Base-by-base conservation (phyloP, 2,888 invertebrate species). In the Lasioglossum oenotherae region DNA sequence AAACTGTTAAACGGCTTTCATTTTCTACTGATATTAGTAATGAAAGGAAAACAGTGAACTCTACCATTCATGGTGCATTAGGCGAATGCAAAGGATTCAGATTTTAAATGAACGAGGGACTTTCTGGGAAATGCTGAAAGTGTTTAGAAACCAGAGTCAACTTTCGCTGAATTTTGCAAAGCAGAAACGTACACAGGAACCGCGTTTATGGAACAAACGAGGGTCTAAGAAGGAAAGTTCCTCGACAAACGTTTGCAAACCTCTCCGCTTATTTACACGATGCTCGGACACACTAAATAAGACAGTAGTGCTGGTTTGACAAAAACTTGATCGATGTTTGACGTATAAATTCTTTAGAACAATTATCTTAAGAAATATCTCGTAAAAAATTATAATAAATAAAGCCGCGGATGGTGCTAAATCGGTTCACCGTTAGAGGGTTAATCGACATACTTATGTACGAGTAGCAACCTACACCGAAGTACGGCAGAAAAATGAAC, bases 221-320 rank as follows among this genome's bases (percentile, higher is more conserved):
- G 27, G 27, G 16, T 64, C 67, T 67, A 67, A 35, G 35, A 31
- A 67, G 31, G 67, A 67, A 67, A 67, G 67, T 67, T 67, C 31
- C 67, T 35, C 2, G 35, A 19, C 35, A 67, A 67, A 67, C 35
- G 67, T 67, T 35, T 67, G 16, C 16, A 35, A 3, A 35, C 60
- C 4, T 31, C 27, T 64, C 16, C 16, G 31, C 16, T 64, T 64
- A 64, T 64, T 64, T 31, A 31, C 60, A 23, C 49, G 27, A 60
- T 60, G 14, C 60, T 64, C 6, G 5, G 31, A 16, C 27, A 6
- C 60, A 53, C 10, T 23, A 53, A n/a, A 53, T 10, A 23, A 10
- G 3, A 23, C 23, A 23, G 53, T 23, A 10, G 8, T n/a, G 53
- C 8, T 23, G 53, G 10, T 23, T 23, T 23, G 53, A n/a, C 53